Evolutionary conservation across 2,113 vertebrate species (phyloP).

Genomic region (Ursus arctos): DNA sequence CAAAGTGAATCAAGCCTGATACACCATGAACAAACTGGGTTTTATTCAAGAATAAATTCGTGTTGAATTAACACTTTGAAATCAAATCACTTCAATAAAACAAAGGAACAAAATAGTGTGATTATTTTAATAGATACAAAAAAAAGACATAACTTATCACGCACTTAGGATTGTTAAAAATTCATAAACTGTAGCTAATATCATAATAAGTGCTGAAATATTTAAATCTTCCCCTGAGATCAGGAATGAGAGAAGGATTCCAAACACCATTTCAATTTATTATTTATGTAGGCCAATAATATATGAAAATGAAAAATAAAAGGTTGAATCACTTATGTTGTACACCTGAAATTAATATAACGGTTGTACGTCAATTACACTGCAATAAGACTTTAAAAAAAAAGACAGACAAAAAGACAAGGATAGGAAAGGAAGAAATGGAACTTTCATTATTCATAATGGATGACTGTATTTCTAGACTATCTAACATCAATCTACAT

Average conservation of each 20-base stretch:
- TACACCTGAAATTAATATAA: background rate
- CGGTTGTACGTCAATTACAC: background rate
- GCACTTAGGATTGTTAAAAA: background rate
- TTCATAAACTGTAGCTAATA: background rate
- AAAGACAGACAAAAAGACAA: background rate
- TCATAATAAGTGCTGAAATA: background rate
- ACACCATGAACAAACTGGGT: background rate
- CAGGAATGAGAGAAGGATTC: conserved; percentile 15
- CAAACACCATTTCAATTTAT: background rate
- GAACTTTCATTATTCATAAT: background rate
- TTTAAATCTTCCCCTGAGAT: conserved; percentile 11
- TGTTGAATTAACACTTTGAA: conserved; percentile 17
- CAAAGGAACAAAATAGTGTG: background rate
- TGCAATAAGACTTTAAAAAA: background rate
- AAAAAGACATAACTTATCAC: background rate
- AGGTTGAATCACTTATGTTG: background rate
- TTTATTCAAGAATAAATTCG: background rate
- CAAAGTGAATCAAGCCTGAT: conserved; percentile 23
- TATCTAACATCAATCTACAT: background rate
- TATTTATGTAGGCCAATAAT: background rate
- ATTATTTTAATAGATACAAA: background rate
- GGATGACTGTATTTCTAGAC: background rate
- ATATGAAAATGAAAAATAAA: background rate
- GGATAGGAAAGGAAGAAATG: background rate
- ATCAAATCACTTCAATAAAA: conserved; percentile 29